phyloP scores from a whole-genome alignment of 2,113 vertebrate genomes.

The Lichenostomus cassidix region DNA sequence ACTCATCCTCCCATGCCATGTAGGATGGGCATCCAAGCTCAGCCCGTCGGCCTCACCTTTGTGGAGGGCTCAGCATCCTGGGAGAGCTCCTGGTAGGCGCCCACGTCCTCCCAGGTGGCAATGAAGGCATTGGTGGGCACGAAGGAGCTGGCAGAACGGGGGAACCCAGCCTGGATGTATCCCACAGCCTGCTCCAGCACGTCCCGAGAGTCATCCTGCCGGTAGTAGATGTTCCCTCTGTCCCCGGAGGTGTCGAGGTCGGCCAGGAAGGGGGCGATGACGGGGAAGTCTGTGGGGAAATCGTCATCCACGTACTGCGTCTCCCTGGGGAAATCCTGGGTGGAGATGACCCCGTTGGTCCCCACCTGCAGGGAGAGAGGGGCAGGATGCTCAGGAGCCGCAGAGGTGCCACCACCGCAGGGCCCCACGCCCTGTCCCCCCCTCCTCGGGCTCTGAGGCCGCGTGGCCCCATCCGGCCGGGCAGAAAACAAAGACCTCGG shows the following conservation, averaged over 20 bases:
- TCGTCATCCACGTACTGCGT: conserved; percentile 97
- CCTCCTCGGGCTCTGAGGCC: neutral
- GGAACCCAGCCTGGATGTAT: conserved; percentile 84
- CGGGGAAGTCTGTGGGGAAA: conserved; percentile 94
- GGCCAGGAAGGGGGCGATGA: conserved; percentile 90
- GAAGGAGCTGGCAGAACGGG: conserved; percentile 68
- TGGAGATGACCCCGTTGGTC: conserved; percentile 96
- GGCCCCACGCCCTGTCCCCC: neutral
- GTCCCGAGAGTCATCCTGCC: conserved; percentile 79
- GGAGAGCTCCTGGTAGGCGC: conserved; percentile 81
- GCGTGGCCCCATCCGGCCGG: neutral
- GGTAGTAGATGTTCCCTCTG: conserved; percentile 85
- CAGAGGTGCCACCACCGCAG: neutral
- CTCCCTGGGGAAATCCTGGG: conserved; percentile 92
- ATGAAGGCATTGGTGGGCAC: conserved; percentile 81
- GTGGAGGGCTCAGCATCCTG: conserved; percentile 62
- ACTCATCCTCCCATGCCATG: fast-evolving
- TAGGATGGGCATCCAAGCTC: neutral
- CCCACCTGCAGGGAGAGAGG: conserved; percentile 80
- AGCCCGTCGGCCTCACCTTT: conserved; percentile 74
- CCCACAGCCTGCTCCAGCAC: conserved; percentile 75
- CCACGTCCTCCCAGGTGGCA: conserved; percentile 91
- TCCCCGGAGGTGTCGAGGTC: conserved; percentile 90
- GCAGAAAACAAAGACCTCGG: conserved; percentile 39
- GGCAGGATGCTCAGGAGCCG: neutral